These are phyloP conservation scores for Indicator indicator DNA, from an alignment of 2,113 vertebrate species.

Conservation along the genomic window DNA sequence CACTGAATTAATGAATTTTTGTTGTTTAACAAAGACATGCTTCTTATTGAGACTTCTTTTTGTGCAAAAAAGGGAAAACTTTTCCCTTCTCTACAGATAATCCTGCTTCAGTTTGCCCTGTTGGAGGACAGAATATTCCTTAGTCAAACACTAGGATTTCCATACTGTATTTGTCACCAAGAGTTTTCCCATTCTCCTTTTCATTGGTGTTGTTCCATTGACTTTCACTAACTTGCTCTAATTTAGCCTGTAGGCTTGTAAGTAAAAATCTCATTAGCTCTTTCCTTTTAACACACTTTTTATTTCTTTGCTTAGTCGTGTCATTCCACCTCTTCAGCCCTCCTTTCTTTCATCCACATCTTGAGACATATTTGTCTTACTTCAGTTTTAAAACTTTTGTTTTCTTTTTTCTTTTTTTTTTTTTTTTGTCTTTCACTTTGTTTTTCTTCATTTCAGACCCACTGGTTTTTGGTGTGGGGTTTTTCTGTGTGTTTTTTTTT, in stretches of 20 bases:
- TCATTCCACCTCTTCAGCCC: not conserved
- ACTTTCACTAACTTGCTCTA: not conserved
- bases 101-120: not conserved
- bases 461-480: not conserved
- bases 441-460: not conserved
- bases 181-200: not conserved
- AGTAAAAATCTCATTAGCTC: not conserved
- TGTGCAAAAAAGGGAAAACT: not conserved
- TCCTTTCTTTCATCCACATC: not conserved
- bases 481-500: not conserved
- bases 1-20: not conserved
- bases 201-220: not conserved
- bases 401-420: rapidly evolving
- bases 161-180: not conserved
- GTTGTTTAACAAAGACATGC: not conserved
- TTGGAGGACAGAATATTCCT: not conserved
- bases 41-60: not conserved
- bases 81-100: not conserved
- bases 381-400: too few relatives aligned
- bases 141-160: not conserved
- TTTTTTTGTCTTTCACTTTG: rapidly evolving
- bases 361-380: not conserved
- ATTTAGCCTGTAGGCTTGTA: not conserved
- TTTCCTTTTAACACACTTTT: not conserved
- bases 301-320: not conserved